phyloP scores from a whole-genome alignment of 2,888 invertebrate genomes.

The Caenorhabditis sulstoni region DNA sequence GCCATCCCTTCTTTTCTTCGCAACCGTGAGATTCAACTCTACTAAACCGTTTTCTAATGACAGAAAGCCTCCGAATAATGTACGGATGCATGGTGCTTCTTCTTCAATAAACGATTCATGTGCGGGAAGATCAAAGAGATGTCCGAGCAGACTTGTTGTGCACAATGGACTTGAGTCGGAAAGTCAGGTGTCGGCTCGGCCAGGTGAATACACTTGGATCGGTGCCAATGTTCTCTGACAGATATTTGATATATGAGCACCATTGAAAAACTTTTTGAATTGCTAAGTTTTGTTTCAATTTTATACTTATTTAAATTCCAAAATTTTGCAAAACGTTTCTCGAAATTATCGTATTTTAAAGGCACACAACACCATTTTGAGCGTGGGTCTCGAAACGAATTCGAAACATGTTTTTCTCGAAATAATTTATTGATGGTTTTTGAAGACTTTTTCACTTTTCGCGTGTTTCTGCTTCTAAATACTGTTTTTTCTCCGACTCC shows the following conservation, averaged over 20 bases:
- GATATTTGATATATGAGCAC: not conserved
- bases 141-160: slow-evolving; percentile 16
- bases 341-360: no score
- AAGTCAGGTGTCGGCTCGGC: slow-evolving; percentile 7
- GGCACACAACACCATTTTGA: no score
- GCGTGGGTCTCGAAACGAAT: no score
- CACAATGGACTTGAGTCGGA: not conserved
- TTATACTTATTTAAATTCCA: no score
- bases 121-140: slow-evolving; percentile 13
- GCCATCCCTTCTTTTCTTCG: slow-evolving; percentile 28
- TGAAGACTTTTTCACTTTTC: not conserved
- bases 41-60: slow-evolving; percentile 8
- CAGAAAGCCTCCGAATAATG: slow-evolving; percentile 1
- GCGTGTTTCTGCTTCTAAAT: not conserved
- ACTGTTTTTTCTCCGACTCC: not conserved
- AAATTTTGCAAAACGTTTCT: no score
- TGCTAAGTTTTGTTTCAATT: no score
- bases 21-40: not conserved
- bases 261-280: not conserved
- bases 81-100: not conserved
- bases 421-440: slow-evolving; percentile 1
- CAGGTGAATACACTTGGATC: slow-evolving; percentile 13
- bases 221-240: not conserved
- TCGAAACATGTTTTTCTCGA: no score
- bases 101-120: not conserved